Percentiles rank a stretch among this genome's conserved stretches.
Conservation (phyloP, 2,888 invertebrate species). For the Hedychridium roseum region DNA sequence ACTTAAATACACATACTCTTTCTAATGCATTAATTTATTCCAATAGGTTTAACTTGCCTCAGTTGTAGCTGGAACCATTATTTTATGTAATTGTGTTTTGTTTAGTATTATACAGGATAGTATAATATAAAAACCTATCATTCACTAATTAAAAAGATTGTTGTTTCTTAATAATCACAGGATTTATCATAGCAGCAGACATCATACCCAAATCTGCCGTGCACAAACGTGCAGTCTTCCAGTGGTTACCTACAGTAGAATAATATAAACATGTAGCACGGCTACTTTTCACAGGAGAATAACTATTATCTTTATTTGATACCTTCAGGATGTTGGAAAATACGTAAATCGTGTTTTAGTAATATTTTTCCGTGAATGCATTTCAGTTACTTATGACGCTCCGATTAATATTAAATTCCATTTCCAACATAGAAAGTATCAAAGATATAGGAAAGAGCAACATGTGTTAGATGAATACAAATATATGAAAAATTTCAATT, state of each 20-base stretch:
- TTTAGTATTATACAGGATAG: slow-evolving; percentile 49
- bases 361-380: too few relatives aligned
- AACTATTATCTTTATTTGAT: slow-evolving; percentile 39
- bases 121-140: slow-evolving; percentile 38
- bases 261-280: slow-evolving; percentile 42
- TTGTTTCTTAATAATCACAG: slow-evolving; percentile 63
- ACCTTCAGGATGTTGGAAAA: slow-evolving; percentile 38
- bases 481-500: too few relatives aligned
- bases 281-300: slow-evolving; percentile 43
- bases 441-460: too few relatives aligned
- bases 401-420: background rate
- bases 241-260: slow-evolving; percentile 55
- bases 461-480: too few relatives aligned
- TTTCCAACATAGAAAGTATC: background rate
- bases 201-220: slow-evolving; percentile 58
- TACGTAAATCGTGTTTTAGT: too few relatives aligned
- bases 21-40: slow-evolving; percentile 55
- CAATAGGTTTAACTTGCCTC: slow-evolving; percentile 60
- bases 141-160: slow-evolving; percentile 56
- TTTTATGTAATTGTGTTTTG: slow-evolving; percentile 51
- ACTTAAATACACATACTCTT: slow-evolving; percentile 50
- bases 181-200: slow-evolving; percentile 63
- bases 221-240: slow-evolving; percentile 56
- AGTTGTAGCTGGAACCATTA: slow-evolving; percentile 54
- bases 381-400: too few relatives aligned